Conservation (phyloP, 2,888 invertebrate species). For the Criorhina ranunculi region DNA sequence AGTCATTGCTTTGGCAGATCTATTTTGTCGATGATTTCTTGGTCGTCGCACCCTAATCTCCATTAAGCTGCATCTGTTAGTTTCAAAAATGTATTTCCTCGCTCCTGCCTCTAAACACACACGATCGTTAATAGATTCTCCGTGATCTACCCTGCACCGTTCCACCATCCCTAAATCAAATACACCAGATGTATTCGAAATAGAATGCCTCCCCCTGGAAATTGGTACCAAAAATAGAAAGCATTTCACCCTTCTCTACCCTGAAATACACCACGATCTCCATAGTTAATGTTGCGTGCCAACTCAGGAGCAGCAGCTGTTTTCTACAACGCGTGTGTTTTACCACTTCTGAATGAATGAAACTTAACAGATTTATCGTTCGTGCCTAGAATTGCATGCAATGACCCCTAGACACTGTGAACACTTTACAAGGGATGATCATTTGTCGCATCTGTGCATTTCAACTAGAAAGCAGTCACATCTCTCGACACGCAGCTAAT, state of each 20-base stretch:
- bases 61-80: slow-evolving; percentile 38
- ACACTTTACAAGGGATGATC: slow-evolving; percentile 64
- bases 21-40: not conserved
- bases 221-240: slow-evolving; percentile 67
- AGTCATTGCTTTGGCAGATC: too few species aligned
- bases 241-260: slow-evolving; percentile 71
- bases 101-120: not conserved
- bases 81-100: not conserved
- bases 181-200: slow-evolving; percentile 58
- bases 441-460: slow-evolving; percentile 54
- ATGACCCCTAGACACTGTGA: slow-evolving; percentile 37
- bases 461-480: slow-evolving; percentile 21
- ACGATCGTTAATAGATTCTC: slow-evolving; percentile 1
- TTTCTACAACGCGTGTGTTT: slow-evolving; percentile 34
- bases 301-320: slow-evolving; percentile 64
- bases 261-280: slow-evolving; percentile 28
- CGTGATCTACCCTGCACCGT: slow-evolving; percentile 39
- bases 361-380: slow-evolving; percentile 68
- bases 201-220: slow-evolving; percentile 50
- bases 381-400: slow-evolving; percentile 52
- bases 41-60: slow-evolving; percentile 9
- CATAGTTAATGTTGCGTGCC: slow-evolving; percentile 70
- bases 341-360: slow-evolving; percentile 52
- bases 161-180: slow-evolving; percentile 57
- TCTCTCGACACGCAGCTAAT: slow-evolving; percentile 58